Percentiles rank a stretch among this genome's conserved stretches.
phyloP scores from a whole-genome alignment of 2,888 invertebrate genomes.

The Hydraecia micacea region DNA sequence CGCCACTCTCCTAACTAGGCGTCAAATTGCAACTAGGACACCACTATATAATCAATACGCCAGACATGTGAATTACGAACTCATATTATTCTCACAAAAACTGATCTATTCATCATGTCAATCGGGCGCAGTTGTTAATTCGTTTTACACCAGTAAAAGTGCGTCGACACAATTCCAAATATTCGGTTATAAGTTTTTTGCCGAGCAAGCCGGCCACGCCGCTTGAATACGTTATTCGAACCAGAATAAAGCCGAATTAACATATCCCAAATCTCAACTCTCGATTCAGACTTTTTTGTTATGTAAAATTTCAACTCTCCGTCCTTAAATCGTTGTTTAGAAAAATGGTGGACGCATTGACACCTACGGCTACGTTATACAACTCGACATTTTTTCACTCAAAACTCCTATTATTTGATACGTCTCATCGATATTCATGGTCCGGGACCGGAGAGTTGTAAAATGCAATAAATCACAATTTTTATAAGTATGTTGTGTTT shows the following conservation, averaged over 20 bases:
- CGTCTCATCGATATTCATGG: slow-evolving; percentile 86
- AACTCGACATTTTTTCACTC: slow-evolving; percentile 73
- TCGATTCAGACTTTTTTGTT: slow-evolving; percentile 81
- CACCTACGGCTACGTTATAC: slow-evolving; percentile 87
- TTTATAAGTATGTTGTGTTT: slow-evolving; percentile 89
- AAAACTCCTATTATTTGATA: slow-evolving; percentile 81
- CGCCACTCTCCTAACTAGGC: slow-evolving; percentile 15
- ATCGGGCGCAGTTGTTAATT: slow-evolving; percentile 78
- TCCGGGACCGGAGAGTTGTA: slow-evolving; percentile 82
- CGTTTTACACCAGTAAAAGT: slow-evolving; percentile 82
- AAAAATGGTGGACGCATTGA: slow-evolving; percentile 81
- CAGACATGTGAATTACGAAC: slow-evolving; percentile 58
- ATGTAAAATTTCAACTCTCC: slow-evolving; percentile 81
- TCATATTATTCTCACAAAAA: slow-evolving; percentile 66
- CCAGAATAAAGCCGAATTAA: slow-evolving; percentile 83
- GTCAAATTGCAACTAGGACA: slow-evolving; percentile 45
- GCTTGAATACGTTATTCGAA: slow-evolving; percentile 80
- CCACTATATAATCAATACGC: slow-evolving; percentile 28
- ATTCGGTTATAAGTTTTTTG: slow-evolving; percentile 85
- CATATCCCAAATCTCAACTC: slow-evolving; percentile 82
- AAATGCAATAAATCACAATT: slow-evolving; percentile 89
- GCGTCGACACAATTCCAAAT: slow-evolving; percentile 83
- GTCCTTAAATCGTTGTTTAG: slow-evolving; percentile 82
- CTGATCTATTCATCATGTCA: slow-evolving; percentile 73
- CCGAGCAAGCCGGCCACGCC: slow-evolving; percentile 74